These are phyloP conservation scores for Xerus inauris DNA, from an alignment of 2,113 vertebrate genomes.

Conservation along the genomic window DNA sequence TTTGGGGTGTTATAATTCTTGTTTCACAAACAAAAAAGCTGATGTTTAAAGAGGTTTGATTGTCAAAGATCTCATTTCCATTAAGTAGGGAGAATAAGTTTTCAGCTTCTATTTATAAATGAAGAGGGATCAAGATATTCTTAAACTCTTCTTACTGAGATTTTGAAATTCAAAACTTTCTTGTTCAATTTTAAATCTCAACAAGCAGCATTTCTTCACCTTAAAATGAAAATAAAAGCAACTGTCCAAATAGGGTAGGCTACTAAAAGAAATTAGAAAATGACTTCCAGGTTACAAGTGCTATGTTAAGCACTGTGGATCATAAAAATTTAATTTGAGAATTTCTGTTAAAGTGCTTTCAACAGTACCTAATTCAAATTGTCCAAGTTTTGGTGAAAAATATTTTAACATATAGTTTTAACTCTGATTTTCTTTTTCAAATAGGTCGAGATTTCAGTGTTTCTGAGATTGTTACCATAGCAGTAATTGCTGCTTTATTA, in stretches of 20 bases:
- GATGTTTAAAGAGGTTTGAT: not conserved
- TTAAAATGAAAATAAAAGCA: not conserved
- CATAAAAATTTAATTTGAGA: not conserved
- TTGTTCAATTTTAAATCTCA: not conserved
- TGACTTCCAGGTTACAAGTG: not conserved
- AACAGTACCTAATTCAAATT: not conserved
- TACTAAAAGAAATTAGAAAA: not conserved
- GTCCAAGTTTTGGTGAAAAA: not conserved
- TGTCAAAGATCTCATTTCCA: not conserved
- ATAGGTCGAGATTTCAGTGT: conserved; percentile 89
- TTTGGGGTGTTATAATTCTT: not conserved
- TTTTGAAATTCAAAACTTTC: conserved; percentile 12
- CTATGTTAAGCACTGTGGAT: not conserved
- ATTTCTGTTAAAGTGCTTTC: not conserved
- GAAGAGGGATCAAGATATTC: not conserved
- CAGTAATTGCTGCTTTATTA: conserved; percentile 90
- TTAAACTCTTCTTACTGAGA: not conserved
- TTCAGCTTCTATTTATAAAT: not conserved
- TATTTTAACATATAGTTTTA: not conserved
- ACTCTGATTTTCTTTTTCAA: conserved; percentile 26
- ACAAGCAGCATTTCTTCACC: not conserved
- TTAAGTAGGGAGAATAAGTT: not conserved
- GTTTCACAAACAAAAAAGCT: not conserved
- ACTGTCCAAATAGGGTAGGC: not conserved
- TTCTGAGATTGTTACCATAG: conserved; percentile 94